Conservation (phyloP, 2,888 invertebrate genomes). For the Epirrhoe alternata region DNA sequence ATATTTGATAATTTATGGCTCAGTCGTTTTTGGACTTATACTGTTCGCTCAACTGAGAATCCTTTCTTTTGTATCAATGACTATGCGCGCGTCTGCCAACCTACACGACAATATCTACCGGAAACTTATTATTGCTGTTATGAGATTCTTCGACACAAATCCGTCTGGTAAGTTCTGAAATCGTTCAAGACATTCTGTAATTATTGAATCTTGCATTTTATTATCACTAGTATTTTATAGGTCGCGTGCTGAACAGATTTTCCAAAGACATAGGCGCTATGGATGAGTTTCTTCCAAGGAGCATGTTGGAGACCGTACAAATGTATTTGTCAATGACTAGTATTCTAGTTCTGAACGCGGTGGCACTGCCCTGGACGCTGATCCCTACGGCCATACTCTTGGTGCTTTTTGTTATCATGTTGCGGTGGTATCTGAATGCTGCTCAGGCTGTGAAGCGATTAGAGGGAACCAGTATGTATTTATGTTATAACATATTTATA, state of each 20-base stretch:
- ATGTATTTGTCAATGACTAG: constrained; percentile 73
- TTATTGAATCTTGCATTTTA: not conserved
- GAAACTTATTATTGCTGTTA: constrained; percentile 87
- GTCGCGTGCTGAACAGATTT: constrained; percentile 90
- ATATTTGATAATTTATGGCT: constrained; percentile 69
- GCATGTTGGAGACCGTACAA: constrained; percentile 86
- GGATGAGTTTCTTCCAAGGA: constrained; percentile 89
- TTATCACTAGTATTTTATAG: constrained; percentile 49
- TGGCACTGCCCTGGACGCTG: constrained; percentile 74
- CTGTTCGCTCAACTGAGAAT: constrained; percentile 82
- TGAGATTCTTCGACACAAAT: constrained; percentile 92
- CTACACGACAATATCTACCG: constrained; percentile 91
- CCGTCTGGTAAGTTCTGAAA: constrained; percentile 86
- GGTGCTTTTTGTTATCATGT: constrained; percentile 86
- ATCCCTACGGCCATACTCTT: constrained; percentile 70
- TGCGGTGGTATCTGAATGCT: constrained; percentile 89
- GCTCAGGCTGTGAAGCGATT: constrained; percentile 90
- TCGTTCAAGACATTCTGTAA: not conserved
- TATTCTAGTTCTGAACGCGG: constrained; percentile 70
- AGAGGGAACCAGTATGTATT: constrained; percentile 87
- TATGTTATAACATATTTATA: not conserved
- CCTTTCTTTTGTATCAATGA: constrained; percentile 84
- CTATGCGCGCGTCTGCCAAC: constrained; percentile 87
- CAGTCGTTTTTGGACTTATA: constrained; percentile 69
- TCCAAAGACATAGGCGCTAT: constrained; percentile 93